Evolutionary conservation across 1,140 invertebrate genomes (phyloP).

Genomic region (Magallana gigas): DNA sequence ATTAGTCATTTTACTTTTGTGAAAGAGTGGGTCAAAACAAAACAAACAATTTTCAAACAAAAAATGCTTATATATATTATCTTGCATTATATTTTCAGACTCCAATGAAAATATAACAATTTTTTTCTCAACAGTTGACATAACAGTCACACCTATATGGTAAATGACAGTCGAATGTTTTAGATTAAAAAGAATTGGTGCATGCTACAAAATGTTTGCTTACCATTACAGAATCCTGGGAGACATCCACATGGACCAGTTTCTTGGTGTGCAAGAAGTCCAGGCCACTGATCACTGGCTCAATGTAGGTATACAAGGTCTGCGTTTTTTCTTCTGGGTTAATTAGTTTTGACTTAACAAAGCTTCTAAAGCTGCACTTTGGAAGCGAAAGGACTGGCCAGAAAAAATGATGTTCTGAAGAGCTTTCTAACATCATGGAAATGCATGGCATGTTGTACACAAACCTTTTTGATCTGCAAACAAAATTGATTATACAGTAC

Average conservation of each 20-base stretch:
- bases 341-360: not conserved
- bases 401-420: slow-evolving; percentile 42
- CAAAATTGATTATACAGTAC: not conserved
- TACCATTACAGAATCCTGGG: slow-evolving; percentile 60
- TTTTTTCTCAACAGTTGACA: no score
- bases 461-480: slow-evolving; percentile 27
- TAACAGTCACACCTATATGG: no score
- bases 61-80: no score
- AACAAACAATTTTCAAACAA: no score
- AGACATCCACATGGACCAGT: slow-evolving; percentile 57
- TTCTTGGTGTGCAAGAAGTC: slow-evolving; percentile 55
- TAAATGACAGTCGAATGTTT: no score
- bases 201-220: not conserved
- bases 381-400: not conserved
- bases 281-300: slow-evolving; percentile 50
- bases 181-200: no score
- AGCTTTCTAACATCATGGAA: slow-evolving; percentile 39
- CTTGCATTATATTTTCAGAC: no score
- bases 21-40: no score
- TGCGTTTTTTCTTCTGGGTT: not conserved
- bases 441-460: slow-evolving; percentile 1
- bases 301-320: slow-evolving; percentile 40
- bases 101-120: no score
- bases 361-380: not conserved
- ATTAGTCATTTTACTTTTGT: no score